Evolutionary conservation across 2,113 vertebrate species (phyloP).

Genomic region (Sclerurus mexicanus): DNA sequence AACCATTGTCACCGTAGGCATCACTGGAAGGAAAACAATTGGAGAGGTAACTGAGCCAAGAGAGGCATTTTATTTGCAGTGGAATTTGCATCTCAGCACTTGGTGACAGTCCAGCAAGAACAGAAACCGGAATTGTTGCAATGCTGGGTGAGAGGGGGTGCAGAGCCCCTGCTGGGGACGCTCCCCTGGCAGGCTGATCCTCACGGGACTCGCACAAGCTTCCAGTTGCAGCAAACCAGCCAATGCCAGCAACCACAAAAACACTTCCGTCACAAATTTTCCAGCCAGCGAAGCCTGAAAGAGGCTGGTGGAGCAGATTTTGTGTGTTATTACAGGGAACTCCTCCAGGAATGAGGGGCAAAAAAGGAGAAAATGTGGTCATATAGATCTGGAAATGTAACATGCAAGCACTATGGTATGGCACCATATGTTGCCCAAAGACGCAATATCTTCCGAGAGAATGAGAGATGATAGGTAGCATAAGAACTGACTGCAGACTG

Average conservation of each 20-base stretch:
- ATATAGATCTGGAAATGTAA: background rate
- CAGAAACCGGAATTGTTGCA: slow-evolving; percentile 6
- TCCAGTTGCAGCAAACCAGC: background rate
- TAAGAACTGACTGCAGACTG: background rate
- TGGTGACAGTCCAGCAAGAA: slow-evolving; percentile 10
- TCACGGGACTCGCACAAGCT: background rate
- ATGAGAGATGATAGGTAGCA: background rate
- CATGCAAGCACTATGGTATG: background rate
- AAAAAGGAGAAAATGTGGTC: background rate
- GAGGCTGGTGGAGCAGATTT: background rate
- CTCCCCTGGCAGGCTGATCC: background rate
- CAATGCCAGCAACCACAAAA: slow-evolving; percentile 24
- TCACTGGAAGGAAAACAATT: background rate
- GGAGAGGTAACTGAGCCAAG: background rate
- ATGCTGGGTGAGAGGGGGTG: background rate
- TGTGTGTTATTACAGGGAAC: background rate
- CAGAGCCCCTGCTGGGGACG: rapidly evolving
- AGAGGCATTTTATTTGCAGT: slow-evolving; percentile 11
- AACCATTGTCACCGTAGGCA: background rate
- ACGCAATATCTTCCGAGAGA: background rate
- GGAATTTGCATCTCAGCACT: slow-evolving; percentile 29
- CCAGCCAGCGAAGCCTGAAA: background rate
- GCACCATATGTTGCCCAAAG: background rate
- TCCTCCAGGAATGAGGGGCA: background rate
- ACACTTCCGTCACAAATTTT: background rate